A percentile compares a stretch with the other conserved stretches of the same genome.
Conservation (phyloP, 2,797 vertebrate species). For the Lophotriccus pileatus region DNA sequence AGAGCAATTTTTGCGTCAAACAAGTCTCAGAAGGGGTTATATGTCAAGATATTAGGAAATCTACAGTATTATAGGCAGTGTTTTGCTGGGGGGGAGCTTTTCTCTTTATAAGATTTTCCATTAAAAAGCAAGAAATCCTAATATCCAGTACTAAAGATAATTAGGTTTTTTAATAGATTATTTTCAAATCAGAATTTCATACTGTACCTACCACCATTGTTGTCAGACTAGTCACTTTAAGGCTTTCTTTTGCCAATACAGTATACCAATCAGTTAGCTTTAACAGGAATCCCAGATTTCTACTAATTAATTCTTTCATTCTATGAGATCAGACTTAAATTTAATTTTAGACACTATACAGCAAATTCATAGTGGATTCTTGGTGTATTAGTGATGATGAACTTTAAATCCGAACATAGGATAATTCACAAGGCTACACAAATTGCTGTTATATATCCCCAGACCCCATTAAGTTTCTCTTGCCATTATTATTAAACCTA, state of each 20-base stretch:
- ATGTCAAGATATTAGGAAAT: neutral
- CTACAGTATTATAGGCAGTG: neutral
- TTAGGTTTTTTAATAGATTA: neutral
- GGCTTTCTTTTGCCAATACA: neutral
- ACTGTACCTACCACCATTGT: fast-evolving
- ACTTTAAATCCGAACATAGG: neutral
- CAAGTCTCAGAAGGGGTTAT: neutral
- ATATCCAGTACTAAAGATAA: neutral
- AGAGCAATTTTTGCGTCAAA: neutral
- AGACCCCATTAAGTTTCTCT: neutral
- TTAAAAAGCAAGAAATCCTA: neutral
- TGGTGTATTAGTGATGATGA: neutral
- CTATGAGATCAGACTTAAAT: neutral
- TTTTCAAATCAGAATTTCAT: neutral
- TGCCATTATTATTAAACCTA: neutral
- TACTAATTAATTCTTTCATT: neutral
- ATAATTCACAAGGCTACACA: neutral
- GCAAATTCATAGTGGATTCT: neutral
- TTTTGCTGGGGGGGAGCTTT: neutral
- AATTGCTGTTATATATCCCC: neutral
- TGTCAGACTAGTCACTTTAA: neutral
- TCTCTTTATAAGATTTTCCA: neutral
- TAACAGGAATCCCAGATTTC: neutral
- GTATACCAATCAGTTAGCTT: neutral
- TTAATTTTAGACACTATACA: neutral